Evolutionary conservation across 1,140 invertebrate genomes (phyloP).

Genomic region (Dryas iulia): DNA sequence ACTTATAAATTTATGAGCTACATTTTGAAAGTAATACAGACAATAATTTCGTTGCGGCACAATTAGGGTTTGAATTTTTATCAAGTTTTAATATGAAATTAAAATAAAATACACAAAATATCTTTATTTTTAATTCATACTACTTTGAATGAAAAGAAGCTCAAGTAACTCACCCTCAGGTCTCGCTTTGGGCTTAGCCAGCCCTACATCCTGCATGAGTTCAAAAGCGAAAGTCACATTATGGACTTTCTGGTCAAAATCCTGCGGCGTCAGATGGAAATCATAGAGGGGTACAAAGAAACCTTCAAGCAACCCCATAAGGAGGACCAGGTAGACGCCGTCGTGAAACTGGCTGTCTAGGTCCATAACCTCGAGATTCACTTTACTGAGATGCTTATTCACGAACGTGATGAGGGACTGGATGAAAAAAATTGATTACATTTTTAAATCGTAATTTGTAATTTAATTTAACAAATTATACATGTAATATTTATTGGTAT

Average conservation of each 20-base stretch:
- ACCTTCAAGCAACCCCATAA: slow-evolving; percentile 97
- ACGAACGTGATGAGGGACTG: slow-evolving; percentile 97
- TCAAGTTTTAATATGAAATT: too few species aligned
- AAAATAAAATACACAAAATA: too few species aligned
- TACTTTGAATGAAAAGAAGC: too few species aligned
- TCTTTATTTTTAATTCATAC: too few species aligned
- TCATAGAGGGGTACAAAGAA: slow-evolving; percentile 99
- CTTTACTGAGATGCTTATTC: slow-evolving; percentile 98
- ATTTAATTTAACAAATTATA: too few species aligned
- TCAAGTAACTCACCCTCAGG: slow-evolving; percentile 89
- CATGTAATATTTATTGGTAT: too few species aligned
- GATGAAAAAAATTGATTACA: slow-evolving; percentile 30
- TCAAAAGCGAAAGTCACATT: slow-evolving; percentile 99
- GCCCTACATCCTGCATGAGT: slow-evolving; percentile 97
- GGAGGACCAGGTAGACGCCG: slow-evolving; percentile 96
- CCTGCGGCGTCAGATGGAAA: slow-evolving; percentile 95
- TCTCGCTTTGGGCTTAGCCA: slow-evolving; percentile 97
- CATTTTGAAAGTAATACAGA: too few species aligned
- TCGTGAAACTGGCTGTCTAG: slow-evolving; percentile 98
- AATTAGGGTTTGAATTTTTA: too few species aligned
- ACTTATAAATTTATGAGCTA: too few species aligned
- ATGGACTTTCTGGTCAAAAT: slow-evolving; percentile 95
- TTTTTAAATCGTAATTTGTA: background rate
- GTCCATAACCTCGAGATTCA: slow-evolving; percentile 97
- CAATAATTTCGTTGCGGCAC: too few species aligned